These are phyloP conservation scores for Hyperoplus immaculatus DNA, from an alignment of 2,797 vertebrate genomes.

Conservation along the genomic window DNA sequence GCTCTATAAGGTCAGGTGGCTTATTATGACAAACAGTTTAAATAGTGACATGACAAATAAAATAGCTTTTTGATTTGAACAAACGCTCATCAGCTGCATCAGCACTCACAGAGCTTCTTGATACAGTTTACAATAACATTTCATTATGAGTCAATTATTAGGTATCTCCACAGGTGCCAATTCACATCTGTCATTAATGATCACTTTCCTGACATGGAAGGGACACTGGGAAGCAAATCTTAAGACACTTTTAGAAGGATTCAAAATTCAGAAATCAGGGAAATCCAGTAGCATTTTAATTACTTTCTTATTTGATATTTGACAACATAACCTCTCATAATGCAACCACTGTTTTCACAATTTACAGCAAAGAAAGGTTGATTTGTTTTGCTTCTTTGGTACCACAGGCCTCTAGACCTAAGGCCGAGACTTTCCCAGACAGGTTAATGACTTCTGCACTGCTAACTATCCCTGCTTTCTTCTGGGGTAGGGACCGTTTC, in stretches of 20 bases:
- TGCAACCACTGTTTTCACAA: conserved; percentile 3
- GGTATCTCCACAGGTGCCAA: background rate
- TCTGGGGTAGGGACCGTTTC: conserved; percentile 13
- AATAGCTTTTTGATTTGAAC: conserved; percentile 39
- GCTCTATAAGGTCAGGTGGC: conserved; percentile 36
- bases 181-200: background rate
- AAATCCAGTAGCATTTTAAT: conserved; percentile 7
- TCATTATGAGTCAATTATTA: background rate
- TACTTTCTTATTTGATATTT: conserved; percentile 2
- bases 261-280: background rate
- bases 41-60: conserved; percentile 32
- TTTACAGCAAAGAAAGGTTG: conserved; percentile 26
- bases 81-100: conserved; percentile 20
- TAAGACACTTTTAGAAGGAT: conserved; percentile 2
- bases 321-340: conserved; percentile 22
- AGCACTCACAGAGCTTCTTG: background rate
- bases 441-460: conserved; percentile 36
- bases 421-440: conserved; percentile 25
- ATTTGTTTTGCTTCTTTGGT: conserved; percentile 60
- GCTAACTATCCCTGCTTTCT: conserved; percentile 42
- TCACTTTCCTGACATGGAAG: background rate
- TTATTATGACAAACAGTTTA: conserved; percentile 36
- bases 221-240: conserved; percentile 9
- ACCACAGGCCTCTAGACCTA: conserved; percentile 5
- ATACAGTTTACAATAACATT: conserved; percentile 8